Percentiles rank a stretch among this genome's conserved stretches.
Conservation (phyloP, 1,140 invertebrate species). For the Pachypsylla venusta region DNA sequence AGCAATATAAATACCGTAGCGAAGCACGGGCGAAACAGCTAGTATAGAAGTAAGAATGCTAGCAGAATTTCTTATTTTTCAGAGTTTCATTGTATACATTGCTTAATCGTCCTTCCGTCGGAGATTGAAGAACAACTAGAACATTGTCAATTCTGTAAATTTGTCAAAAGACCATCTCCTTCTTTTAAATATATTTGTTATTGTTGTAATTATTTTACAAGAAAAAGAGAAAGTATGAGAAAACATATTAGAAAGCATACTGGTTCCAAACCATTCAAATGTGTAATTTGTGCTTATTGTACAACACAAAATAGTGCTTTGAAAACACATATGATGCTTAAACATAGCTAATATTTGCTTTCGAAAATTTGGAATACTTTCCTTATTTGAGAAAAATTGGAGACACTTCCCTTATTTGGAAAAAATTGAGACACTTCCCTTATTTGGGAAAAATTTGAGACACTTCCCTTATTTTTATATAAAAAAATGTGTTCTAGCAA, state of each 20-base stretch:
- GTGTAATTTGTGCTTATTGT: neutral
- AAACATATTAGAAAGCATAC: conserved; percentile 6
- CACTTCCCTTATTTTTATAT: too few relatives aligned
- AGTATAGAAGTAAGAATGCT: too few relatives aligned
- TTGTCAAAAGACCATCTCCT: neutral
- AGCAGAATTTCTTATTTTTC: neutral
- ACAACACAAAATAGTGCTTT: conserved; percentile 9
- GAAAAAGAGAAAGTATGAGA: neutral
- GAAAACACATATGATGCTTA: conserved; percentile 6
- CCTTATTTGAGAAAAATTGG: neutral
- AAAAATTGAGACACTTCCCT: neutral
- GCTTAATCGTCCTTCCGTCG: neutral
- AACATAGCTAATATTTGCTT: neutral
- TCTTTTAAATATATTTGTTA: neutral
- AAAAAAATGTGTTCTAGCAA: too few relatives aligned
- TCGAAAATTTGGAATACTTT: neutral
- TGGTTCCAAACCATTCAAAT: neutral
- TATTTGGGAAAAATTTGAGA: neutral
- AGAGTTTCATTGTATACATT: neutral
- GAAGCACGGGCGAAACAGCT: too few relatives aligned
- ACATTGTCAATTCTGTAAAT: neutral
- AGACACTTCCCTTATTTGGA: too few relatives aligned
- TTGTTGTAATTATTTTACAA: neutral
- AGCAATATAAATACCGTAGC: too few relatives aligned
- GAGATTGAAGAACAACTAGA: neutral